A percentile compares a stretch with the other conserved stretches of the same genome.
Conservation (phyloP, 2,113 vertebrate species). For the Cisticola juncidis region DNA sequence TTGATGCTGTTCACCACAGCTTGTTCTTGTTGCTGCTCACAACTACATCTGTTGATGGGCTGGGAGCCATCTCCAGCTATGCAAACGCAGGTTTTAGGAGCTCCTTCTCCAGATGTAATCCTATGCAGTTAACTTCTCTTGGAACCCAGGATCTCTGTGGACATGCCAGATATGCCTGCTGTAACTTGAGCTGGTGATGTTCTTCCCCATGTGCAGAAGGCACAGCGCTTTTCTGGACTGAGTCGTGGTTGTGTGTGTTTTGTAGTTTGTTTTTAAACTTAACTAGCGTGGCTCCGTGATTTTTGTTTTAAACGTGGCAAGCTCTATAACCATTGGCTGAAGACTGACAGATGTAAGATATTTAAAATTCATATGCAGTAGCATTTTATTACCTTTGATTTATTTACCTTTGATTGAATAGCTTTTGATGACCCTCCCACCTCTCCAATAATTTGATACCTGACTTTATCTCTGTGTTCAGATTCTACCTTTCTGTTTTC, state of each 20-base stretch:
- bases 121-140: background rate
- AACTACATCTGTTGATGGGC: background rate
- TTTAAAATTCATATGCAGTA: background rate
- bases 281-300: fast-evolving
- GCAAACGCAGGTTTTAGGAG: background rate
- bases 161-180: background rate
- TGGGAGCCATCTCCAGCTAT: background rate
- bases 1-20: background rate
- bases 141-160: background rate
- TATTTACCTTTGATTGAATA: background rate
- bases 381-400: background rate
- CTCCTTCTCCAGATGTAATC: background rate
- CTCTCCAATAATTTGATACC: background rate
- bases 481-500: background rate
- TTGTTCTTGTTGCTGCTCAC: background rate
- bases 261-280: background rate
- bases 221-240: background rate
- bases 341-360: background rate
- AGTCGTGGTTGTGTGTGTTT: background rate
- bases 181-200: background rate
- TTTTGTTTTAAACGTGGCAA: background rate
- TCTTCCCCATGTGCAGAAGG: background rate
- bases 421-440: background rate
- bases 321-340: background rate
- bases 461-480: background rate